Percentiles rank a stretch among this genome's conserved stretches.
phyloP scores from a whole-genome alignment of 2,113 vertebrate genomes.

The Balaeniceps rex region DNA sequence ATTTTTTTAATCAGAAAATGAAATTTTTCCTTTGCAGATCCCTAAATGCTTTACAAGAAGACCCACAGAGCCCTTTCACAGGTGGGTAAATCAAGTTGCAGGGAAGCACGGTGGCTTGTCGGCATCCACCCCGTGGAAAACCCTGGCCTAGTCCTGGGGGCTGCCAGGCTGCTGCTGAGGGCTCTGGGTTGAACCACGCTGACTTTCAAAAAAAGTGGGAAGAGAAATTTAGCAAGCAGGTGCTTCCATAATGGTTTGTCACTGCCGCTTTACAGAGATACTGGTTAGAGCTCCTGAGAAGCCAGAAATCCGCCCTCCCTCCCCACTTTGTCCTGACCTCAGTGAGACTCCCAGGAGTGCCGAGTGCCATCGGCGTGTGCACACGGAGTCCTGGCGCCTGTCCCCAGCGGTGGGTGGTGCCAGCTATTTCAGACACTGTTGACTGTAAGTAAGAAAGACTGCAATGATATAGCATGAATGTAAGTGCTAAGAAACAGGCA shows the following conservation, averaged over 20 bases:
- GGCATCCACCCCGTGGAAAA: not conserved
- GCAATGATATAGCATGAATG: not conserved
- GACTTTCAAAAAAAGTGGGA: not conserved
- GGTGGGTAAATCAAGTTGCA: not conserved
- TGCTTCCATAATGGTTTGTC: not conserved
- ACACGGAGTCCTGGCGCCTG: not conserved
- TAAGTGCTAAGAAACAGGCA: not conserved
- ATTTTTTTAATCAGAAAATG: not conserved
- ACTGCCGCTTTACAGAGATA: not conserved
- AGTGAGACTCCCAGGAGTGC: not conserved
- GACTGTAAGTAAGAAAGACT: not conserved
- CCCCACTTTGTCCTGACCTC: not conserved
- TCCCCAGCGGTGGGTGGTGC: not conserved
- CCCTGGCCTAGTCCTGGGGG: not conserved
- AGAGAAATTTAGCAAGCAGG: not conserved
- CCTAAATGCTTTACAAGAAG: not conserved
- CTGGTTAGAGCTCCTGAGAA: not conserved
- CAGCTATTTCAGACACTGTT: not conserved
- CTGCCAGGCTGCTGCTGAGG: not conserved
- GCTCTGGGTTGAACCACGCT: not conserved
- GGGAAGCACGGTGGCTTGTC: not conserved
- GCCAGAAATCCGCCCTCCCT: not conserved
- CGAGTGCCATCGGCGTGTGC: rapidly evolving
- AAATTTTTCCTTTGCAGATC: not conserved
- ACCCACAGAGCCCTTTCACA: not conserved